A percentile compares a stretch with the other conserved stretches of the same genome.
phyloP scores from a whole-genome alignment of 1,140 invertebrate genomes.

The Sogatella furcifera region DNA sequence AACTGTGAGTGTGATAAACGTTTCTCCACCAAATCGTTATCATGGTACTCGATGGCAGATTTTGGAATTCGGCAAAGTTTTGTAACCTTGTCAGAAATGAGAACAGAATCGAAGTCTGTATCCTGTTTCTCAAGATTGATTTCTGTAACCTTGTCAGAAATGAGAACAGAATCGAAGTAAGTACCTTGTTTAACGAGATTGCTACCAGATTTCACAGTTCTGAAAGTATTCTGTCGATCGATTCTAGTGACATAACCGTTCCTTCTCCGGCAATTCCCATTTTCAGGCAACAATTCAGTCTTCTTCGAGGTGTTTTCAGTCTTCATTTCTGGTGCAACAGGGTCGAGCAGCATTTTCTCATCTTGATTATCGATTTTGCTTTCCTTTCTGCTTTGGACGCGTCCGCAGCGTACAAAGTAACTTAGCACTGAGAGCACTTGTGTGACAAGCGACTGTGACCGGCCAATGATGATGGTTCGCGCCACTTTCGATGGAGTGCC shows the following conservation, averaged over 20 bases:
- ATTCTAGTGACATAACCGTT: too few relatives aligned
- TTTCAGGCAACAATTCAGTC: background rate
- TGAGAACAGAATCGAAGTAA: background rate
- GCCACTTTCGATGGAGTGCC: constrained; percentile 62
- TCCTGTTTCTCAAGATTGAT: background rate
- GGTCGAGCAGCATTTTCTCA: background rate
- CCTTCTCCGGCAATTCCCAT: background rate
- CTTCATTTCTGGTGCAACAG: background rate
- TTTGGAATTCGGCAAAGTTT: background rate
- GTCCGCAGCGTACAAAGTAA: constrained; percentile 73
- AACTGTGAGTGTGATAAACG: too few relatives aligned
- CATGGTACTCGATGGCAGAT: background rate
- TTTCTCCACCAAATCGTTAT: too few relatives aligned
- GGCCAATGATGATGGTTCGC: constrained; percentile 59
- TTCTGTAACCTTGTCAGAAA: too few relatives aligned
- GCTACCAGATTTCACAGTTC: background rate
- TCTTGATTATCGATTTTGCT: background rate
- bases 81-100: background rate
- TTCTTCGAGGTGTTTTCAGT: background rate
- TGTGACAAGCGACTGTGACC: constrained; percentile 45
- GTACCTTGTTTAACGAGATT: background rate
- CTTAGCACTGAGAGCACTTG: constrained; percentile 57
- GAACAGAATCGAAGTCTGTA: background rate
- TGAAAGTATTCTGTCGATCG: background rate
- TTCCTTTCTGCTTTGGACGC: constrained; percentile 38